A percentile compares a stretch with the other conserved stretches of the same genome.
These are phyloP conservation scores for Myotis davidii DNA, from an alignment of 2,113 vertebrate genomes.

Conservation along the genomic window DNA sequence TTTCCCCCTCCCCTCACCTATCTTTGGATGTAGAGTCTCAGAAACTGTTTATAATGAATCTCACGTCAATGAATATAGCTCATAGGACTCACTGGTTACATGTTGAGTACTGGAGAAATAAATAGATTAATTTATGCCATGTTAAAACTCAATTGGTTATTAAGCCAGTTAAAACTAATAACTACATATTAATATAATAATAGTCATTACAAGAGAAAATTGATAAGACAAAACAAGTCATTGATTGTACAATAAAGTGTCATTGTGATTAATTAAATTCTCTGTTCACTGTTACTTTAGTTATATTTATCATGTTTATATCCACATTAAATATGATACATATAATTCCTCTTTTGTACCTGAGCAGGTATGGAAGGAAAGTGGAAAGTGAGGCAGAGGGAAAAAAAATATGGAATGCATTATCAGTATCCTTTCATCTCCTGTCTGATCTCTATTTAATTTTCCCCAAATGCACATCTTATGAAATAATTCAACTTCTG, in stretches of 20 bases:
- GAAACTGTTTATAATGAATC: not conserved
- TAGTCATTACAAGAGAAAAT: slow-evolving; percentile 34
- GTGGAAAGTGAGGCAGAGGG: not conserved
- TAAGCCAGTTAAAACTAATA: slow-evolving; percentile 51
- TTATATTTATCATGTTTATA: slow-evolving; percentile 10
- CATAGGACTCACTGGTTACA: not conserved
- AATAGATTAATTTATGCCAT: slow-evolving; percentile 10
- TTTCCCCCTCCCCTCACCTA: not conserved
- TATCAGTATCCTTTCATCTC: slow-evolving; percentile 16
- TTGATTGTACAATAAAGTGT: slow-evolving; percentile 10
- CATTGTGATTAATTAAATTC: slow-evolving; percentile 51
- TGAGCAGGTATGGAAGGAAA: not conserved
- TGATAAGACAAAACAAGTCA: slow-evolving; percentile 34
- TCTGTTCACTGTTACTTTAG: not conserved
- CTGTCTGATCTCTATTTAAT: not conserved
- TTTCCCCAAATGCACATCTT: not conserved
- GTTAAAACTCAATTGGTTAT: slow-evolving; percentile 20
- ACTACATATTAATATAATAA: not conserved
- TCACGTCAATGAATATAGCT: not conserved
- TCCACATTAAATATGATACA: not conserved
- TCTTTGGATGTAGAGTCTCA: not conserved
- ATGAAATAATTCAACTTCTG: slow-evolving; percentile 36
- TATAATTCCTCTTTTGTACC: not conserved
- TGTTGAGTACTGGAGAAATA: not conserved
- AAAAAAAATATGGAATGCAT: not conserved